phyloP scores from a whole-genome alignment of 2,113 vertebrate genomes.

The Vulpes vulpes region DNA sequence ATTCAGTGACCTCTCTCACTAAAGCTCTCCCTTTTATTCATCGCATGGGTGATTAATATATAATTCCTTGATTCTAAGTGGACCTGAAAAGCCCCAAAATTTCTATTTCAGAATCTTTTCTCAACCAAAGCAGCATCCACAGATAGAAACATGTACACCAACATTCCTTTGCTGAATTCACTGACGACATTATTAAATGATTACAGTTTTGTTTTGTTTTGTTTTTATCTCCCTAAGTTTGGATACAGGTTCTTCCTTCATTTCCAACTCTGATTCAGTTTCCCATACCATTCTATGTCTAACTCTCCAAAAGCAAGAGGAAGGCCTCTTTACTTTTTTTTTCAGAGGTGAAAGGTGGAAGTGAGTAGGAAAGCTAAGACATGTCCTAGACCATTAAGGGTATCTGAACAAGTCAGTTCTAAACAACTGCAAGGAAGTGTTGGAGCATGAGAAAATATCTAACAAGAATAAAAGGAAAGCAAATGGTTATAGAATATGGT shows the following conservation, averaged over 20 bases:
- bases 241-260: background rate
- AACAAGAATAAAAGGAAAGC: background rate
- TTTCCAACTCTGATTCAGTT: background rate
- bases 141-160: background rate
- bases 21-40: background rate
- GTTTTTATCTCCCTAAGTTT: background rate
- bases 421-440: background rate
- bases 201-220: background rate
- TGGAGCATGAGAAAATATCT: background rate
- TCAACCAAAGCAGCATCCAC: background rate
- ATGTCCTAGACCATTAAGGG: background rate
- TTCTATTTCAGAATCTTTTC: background rate
- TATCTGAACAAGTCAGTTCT: background rate
- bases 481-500: background rate
- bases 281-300: background rate
- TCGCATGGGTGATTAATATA: background rate
- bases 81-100: background rate
- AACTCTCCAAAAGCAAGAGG: background rate
- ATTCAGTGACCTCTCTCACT: background rate
- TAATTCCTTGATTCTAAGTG: background rate
- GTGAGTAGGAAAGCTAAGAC: background rate
- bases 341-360: background rate
- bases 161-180: background rate
- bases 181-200: background rate
- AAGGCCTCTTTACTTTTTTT: background rate